Evolutionary conservation across 1,140 invertebrate species (phyloP).

Genomic region (Lucilia cuprina): DNA sequence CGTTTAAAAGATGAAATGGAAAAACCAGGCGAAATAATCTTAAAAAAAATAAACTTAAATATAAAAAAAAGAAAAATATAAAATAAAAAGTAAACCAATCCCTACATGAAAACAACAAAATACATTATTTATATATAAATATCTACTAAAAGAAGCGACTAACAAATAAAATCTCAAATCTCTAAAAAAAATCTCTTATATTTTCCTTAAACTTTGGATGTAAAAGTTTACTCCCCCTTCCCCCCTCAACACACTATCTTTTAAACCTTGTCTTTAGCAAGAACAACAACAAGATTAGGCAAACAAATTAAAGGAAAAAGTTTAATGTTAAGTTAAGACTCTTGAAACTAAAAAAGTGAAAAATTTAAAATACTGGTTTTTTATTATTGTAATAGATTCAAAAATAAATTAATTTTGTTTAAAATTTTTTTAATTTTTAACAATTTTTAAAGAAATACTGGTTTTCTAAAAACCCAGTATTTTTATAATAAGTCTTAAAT

Average conservation of each 20-base stretch:
- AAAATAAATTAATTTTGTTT: too few species aligned
- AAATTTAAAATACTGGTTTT: too few species aligned
- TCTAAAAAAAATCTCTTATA: neutral
- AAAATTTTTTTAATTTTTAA: too few species aligned
- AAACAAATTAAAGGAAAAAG: too few species aligned
- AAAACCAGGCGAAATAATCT: neutral
- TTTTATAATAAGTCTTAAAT: too few species aligned
- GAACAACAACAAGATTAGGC: neutral
- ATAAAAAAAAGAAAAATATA: neutral
- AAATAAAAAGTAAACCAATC: neutral
- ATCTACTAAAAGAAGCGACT: neutral
- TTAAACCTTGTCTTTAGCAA: neutral
- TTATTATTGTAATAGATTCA: too few species aligned
- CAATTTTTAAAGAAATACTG: too few species aligned
- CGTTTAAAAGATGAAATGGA: neutral
- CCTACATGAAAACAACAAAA: slow-evolving; percentile 27
- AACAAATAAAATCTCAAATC: slow-evolving; percentile 4
- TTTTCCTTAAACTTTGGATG: too few species aligned
- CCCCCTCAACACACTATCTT: neutral
- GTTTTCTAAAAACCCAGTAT: too few species aligned
- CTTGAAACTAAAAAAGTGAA: too few species aligned
- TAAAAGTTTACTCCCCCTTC: too few species aligned
- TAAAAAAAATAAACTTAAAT: slow-evolving; percentile 16
- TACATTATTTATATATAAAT: slow-evolving; percentile 20
- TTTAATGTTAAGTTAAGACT: too few species aligned